A percentile compares a stretch with the other conserved stretches of the same genome.
These are phyloP conservation scores for Azorinus chamasolen DNA, from an alignment of 2,888 invertebrate genomes.

Conservation along the genomic window DNA sequence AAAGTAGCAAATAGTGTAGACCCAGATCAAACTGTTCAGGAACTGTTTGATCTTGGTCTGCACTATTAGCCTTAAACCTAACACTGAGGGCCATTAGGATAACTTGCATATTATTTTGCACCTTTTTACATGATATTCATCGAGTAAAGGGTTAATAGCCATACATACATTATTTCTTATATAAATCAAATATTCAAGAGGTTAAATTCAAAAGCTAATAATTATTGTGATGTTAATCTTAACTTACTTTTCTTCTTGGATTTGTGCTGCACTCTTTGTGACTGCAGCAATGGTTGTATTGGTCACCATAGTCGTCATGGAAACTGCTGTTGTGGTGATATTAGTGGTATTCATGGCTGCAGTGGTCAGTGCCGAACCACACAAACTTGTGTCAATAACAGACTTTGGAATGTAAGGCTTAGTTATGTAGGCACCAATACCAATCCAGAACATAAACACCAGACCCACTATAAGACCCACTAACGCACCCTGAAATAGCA, in stretches of 20 bases:
- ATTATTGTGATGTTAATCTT: no score
- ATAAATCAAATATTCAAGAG: no score
- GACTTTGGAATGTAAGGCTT: conserved; percentile 66
- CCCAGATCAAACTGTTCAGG: no score
- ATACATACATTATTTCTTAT: no score
- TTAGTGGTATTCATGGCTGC: conserved; percentile 14
- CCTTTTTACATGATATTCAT: no score
- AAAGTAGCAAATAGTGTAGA: no score
- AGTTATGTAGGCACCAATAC: conserved; percentile 91
- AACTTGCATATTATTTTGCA: no score
- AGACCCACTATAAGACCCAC: conserved; percentile 90
- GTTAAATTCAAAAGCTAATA: no score
- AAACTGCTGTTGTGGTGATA: conserved; percentile 15
- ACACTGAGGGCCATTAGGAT: no score
- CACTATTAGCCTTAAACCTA: no score
- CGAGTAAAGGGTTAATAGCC: no score
- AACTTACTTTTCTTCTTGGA: conserved; percentile 39
- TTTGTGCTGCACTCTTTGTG: conserved; percentile 30
- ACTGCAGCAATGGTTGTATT: conserved; percentile 13
- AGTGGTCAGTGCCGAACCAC: conserved; percentile 51
- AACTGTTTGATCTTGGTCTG: no score
- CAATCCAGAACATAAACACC: conserved; percentile 92
- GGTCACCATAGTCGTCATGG: conserved; percentile 14
- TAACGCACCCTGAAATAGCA: conserved; percentile 90
- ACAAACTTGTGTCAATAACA: conserved; percentile 51